A percentile compares a stretch with the other conserved stretches of the same genome.
phyloP scores from a whole-genome alignment of 2,888 invertebrate species.

The Eucriotettix oculatus region DNA sequence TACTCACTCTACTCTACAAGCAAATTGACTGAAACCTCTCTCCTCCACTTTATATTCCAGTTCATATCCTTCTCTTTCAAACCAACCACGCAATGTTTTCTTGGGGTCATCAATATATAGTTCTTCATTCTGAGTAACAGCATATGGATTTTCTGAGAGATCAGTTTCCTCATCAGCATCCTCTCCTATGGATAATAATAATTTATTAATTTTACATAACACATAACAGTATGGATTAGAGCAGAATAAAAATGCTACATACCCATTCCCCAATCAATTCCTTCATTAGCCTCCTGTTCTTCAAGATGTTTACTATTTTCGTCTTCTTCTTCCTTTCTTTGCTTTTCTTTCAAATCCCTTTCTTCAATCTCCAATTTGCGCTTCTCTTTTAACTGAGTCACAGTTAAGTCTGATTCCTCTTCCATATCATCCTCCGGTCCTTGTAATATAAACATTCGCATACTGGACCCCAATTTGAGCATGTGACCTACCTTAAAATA shows the following conservation, averaged over 20 bases:
- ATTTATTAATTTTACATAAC: neutral
- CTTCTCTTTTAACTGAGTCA: conserved; percentile 55
- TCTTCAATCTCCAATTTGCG: conserved; percentile 29
- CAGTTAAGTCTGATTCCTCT: conserved; percentile 62
- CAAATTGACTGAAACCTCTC: conserved; percentile 66
- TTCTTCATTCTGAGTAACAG: conserved; percentile 68
- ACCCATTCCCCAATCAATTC: conserved; percentile 90
- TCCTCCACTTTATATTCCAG: conserved; percentile 77
- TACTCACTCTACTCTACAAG: conserved; percentile 50
- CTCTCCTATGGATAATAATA: conserved; percentile 34
- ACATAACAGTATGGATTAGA: neutral
- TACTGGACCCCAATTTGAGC: conserved; percentile 80
- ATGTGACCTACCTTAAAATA: conserved; percentile 59
- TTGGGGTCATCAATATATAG: conserved; percentile 88
- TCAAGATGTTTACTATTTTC: conserved; percentile 20
- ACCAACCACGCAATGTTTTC: conserved; percentile 83
- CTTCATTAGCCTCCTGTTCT: conserved; percentile 42
- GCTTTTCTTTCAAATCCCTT: conserved; percentile 6
- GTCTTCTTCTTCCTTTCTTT: conserved; percentile 4
- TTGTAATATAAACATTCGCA: conserved; percentile 61
- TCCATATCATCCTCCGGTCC: conserved; percentile 79
- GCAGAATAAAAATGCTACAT: conserved; percentile 16
- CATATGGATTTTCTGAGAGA: conserved; percentile 67
- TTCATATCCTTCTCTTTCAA: conserved; percentile 80
- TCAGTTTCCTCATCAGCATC: conserved; percentile 79